Evolutionary conservation across 2,113 vertebrate species (phyloP).

Genomic region (Todiramphus saurophagus): DNA sequence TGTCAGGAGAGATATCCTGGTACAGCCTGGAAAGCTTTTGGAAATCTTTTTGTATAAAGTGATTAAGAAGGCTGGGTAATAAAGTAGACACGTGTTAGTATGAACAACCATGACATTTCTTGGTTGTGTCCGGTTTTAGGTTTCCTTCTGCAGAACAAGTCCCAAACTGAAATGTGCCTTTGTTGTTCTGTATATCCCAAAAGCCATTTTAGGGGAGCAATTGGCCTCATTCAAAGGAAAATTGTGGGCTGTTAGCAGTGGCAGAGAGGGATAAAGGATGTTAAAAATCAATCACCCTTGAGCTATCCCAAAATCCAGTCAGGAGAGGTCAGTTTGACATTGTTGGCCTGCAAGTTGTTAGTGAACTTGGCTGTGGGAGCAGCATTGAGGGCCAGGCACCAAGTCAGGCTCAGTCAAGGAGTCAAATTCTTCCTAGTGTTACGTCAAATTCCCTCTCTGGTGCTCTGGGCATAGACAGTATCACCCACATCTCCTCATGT

Average conservation of each 20-base stretch:
- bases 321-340: neutral
- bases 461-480: neutral
- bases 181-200: neutral
- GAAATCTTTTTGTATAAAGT: neutral
- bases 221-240: neutral
- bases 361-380: neutral
- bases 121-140: neutral
- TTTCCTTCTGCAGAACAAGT: neutral
- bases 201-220: neutral
- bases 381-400: neutral
- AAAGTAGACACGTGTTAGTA: neutral
- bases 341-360: neutral
- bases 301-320: neutral
- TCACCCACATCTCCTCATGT: neutral
- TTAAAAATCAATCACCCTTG: neutral
- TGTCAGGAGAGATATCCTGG: neutral
- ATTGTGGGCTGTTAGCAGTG: neutral
- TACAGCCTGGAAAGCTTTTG: neutral
- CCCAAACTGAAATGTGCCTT: neutral
- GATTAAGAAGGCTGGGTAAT: neutral
- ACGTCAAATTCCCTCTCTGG: neutral
- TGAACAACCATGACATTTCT: neutral
- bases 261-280: neutral
- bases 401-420: neutral
- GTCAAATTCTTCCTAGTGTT: neutral